Conservation (phyloP, 2,888 invertebrate species). For the Yponomeuta cagnagella region DNA sequence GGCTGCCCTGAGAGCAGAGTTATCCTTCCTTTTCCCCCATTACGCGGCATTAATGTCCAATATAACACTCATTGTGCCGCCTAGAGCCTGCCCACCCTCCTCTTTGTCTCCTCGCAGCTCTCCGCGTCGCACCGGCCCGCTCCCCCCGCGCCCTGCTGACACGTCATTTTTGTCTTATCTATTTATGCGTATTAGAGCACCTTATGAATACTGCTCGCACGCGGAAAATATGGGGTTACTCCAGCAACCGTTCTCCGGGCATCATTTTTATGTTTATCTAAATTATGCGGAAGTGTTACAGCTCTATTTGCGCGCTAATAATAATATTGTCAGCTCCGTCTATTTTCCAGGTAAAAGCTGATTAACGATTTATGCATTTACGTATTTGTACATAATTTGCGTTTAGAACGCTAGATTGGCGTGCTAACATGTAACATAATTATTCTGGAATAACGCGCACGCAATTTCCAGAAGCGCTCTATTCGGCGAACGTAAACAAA, state of each 20-base stretch:
- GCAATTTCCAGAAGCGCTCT: slow-evolving; percentile 20
- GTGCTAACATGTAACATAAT: not conserved
- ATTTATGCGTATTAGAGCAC: slow-evolving; percentile 30
- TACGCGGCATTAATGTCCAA: slow-evolving; percentile 43
- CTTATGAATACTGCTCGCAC: slow-evolving; percentile 30
- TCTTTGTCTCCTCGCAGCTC: slow-evolving; percentile 22
- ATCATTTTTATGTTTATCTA: slow-evolving; percentile 15
- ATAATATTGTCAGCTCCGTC: slow-evolving; percentile 1
- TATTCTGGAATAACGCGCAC: not conserved
- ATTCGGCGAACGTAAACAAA: slow-evolving; percentile 40
- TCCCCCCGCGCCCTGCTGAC: slow-evolving; percentile 29
- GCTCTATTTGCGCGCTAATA: slow-evolving; percentile 4
- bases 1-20: slow-evolving; percentile 14
- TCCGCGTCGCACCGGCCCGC: slow-evolving; percentile 19
- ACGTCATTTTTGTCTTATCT: slow-evolving; percentile 42
- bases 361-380: not conserved
- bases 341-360: not conserved
- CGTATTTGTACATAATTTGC: not conserved
- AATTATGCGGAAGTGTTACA: too few species aligned
- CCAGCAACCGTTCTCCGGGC: slow-evolving; percentile 13
- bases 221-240: slow-evolving; percentile 15
- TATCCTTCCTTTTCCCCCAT: slow-evolving; percentile 28
- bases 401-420: not conserved
- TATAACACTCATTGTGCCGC: slow-evolving; percentile 46
- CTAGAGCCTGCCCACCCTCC: slow-evolving; percentile 15